A percentile compares a stretch with the other conserved stretches of the same genome.
Conservation (phyloP, 2,888 invertebrate species). For the Celastrina argiolus region DNA sequence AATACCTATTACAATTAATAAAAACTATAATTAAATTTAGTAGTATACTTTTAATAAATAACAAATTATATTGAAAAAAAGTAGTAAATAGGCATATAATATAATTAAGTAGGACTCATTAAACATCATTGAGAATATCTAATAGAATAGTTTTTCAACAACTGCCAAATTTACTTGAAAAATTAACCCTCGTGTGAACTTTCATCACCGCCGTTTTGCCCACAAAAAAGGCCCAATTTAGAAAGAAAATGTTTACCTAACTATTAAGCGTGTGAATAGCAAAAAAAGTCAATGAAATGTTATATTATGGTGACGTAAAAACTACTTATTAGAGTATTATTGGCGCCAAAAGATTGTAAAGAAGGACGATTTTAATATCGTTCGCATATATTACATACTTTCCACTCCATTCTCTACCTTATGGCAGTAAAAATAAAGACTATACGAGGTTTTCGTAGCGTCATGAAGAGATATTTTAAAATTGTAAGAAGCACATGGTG, state of each 20-base stretch:
- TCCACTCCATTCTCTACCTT: constrained; percentile 23
- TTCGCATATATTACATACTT: background rate
- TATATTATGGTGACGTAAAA: constrained; percentile 19
- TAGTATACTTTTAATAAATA: no score
- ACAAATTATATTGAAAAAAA: no score
- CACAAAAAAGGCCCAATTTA: constrained; percentile 8
- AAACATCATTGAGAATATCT: background rate
- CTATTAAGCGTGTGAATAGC: constrained; percentile 13
- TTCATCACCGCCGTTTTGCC: constrained; percentile 13
- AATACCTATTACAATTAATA: no score
- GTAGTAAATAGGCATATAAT: no score
- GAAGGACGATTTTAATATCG: constrained; percentile 26
- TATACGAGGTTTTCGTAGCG: constrained; percentile 21
- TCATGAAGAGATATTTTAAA: constrained; percentile 19
- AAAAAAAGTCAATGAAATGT: constrained; percentile 21
- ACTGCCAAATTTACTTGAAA: background rate
- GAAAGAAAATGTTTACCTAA: constrained; percentile 13
- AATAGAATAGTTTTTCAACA: background rate
- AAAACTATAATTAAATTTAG: no score
- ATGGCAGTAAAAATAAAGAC: constrained; percentile 23
- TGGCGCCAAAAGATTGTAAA: constrained; percentile 58
- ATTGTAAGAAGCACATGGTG: constrained; percentile 36
- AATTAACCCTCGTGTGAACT: constrained; percentile 18
- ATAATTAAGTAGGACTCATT: no score
- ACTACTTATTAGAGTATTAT: constrained; percentile 31